Conservation (phyloP, 2,888 invertebrate genomes). For the Cotesia congregata region DNA sequence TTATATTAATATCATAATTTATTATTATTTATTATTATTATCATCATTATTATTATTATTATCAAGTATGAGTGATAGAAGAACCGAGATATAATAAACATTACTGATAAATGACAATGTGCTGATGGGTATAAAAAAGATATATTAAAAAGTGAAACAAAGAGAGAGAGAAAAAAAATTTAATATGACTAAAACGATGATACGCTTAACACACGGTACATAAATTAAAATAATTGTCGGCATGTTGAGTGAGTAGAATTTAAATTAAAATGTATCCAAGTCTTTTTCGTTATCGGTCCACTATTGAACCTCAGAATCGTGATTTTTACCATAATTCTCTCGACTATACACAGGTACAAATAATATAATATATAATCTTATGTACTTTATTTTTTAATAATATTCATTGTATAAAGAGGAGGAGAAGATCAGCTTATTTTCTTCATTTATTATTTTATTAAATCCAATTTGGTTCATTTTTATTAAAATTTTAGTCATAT, state of each 20-base stretch:
- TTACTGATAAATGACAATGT: slow-evolving; percentile 15
- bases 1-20: slow-evolving; percentile 33
- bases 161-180: slow-evolving; percentile 26
- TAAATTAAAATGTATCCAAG: slow-evolving; percentile 44
- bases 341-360: slow-evolving; percentile 48
- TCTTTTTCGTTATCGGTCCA: slow-evolving; percentile 44
- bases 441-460: neutral
- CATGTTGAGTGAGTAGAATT: slow-evolving; percentile 30
- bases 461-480: neutral
- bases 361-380: neutral
- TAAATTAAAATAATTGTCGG: slow-evolving; percentile 19
- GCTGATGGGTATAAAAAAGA: slow-evolving; percentile 1
- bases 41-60: too few relatives aligned
- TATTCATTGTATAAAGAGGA: neutral
- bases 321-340: slow-evolving; percentile 47
- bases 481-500: neutral
- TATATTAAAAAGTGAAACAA: neutral
- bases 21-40: too few relatives aligned
- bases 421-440: neutral
- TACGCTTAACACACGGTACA: slow-evolving; percentile 27
- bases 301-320: slow-evolving; percentile 50
- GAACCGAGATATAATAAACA: slow-evolving; percentile 14
- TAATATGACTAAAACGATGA: slow-evolving; percentile 44
- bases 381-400: neutral
- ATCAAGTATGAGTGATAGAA: slow-evolving; percentile 10